phyloP scores from a whole-genome alignment of 2,113 vertebrate species.

The Neoarius graeffei region DNA sequence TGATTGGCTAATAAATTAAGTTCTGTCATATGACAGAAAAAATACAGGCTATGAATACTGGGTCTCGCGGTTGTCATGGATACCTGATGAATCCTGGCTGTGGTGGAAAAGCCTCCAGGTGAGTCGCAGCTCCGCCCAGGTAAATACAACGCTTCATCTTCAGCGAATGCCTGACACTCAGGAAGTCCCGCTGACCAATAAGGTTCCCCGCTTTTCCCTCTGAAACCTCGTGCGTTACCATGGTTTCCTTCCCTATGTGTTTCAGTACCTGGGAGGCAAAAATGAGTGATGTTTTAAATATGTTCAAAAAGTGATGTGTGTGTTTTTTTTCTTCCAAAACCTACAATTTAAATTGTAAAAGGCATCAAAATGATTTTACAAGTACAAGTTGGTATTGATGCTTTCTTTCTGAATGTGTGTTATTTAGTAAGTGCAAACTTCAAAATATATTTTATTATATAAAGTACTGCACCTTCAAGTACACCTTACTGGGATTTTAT shows the following conservation, averaged over 20 bases:
- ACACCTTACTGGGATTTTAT: no score
- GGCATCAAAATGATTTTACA: no score
- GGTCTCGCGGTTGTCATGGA: neutral
- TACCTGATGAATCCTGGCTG: conserved; percentile 78
- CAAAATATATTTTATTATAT: no score
- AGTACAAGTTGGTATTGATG: no score
- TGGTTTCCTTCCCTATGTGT: conserved; percentile 65
- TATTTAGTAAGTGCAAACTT: no score
- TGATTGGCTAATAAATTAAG: neutral
- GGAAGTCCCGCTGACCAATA: conserved; percentile 79
- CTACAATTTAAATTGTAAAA: neutral
- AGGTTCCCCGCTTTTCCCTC: conserved; percentile 69
- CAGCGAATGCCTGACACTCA: conserved; percentile 74
- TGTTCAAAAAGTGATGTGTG: neutral
- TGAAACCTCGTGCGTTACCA: conserved; percentile 78
- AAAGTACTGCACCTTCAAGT: no score
- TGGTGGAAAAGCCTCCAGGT: conserved; percentile 65
- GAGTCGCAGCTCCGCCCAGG: conserved; percentile 72
- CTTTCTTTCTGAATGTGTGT: no score
- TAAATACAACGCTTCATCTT: conserved; percentile 66
- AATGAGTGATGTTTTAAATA: neutral
- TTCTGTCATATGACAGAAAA: neutral
- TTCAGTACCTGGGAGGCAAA: conserved; percentile 70
- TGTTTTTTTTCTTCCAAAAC: neutral
- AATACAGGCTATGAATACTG: neutral